Conservation (phyloP, 2,797 vertebrate genomes). For the Sebastolobus altivelis region DNA sequence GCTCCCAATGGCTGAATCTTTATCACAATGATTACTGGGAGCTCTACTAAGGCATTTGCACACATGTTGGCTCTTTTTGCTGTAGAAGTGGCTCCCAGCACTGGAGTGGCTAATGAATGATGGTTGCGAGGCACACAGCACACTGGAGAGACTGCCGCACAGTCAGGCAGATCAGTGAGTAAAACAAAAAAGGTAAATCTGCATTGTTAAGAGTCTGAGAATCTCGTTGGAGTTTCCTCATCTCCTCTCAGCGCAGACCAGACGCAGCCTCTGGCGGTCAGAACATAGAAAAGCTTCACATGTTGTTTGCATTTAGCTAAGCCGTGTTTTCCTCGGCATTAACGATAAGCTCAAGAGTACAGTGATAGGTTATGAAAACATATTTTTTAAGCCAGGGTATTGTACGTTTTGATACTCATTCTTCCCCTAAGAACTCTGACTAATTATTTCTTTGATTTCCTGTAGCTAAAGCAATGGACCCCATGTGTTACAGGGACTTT, state of each 20-base stretch:
- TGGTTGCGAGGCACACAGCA: conserved; percentile 38
- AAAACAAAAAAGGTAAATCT: conserved; percentile 52
- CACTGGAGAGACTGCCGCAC: conserved; percentile 37
- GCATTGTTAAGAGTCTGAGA: conserved; percentile 38
- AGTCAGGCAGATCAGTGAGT: conserved; percentile 39
- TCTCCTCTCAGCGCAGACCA: conserved; percentile 27
- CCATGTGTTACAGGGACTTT: conserved; percentile 83
- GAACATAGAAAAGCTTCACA: conserved; percentile 21
- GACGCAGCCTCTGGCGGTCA: conserved; percentile 22
- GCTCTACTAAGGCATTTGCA: conserved; percentile 52
- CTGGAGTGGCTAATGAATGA: conserved; percentile 54
- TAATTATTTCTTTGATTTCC: conserved; percentile 79
- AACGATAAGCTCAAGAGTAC: conserved; percentile 31
- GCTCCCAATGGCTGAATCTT: conserved; percentile 56
- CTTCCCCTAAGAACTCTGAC: conserved; percentile 41
- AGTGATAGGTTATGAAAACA: conserved; percentile 45
- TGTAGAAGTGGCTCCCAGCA: conserved; percentile 53
- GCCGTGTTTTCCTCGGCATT: conserved; percentile 15
- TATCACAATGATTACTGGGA: conserved; percentile 62
- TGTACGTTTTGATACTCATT: conserved; percentile 44
- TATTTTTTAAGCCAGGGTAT: conserved; percentile 16
- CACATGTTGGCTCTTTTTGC: conserved; percentile 60
- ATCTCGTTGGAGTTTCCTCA: conserved; percentile 11
- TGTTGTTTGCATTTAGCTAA: conserved; percentile 27
- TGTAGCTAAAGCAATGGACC: conserved; percentile 76